phyloP scores from a whole-genome alignment of 2,888 invertebrate species.

The Cerceris rybyensis region DNA sequence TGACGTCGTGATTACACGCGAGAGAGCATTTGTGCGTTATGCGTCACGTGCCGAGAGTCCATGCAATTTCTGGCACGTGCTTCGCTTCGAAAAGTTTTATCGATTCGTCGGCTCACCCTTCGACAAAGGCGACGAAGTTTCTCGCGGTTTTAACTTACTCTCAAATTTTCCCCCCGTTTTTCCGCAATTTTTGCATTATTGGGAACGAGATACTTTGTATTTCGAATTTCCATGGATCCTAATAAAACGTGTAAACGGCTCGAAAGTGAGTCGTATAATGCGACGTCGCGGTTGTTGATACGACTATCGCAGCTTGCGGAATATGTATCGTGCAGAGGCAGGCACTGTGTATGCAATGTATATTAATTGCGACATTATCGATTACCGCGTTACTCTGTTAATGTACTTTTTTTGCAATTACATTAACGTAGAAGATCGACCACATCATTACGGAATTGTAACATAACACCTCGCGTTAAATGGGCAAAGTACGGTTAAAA shows the following conservation, averaged over 20 bases:
- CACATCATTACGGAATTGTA: no score
- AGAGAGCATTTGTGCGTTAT: neutral
- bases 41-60: constrained; percentile 14
- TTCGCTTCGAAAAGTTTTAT: constrained; percentile 9
- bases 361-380: neutral
- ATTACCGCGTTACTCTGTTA: neutral
- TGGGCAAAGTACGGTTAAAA: no score
- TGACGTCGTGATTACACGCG: neutral
- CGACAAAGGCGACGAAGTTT: neutral
- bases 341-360: neutral
- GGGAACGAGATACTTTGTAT: no score
- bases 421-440: neutral
- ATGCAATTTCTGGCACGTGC: constrained; percentile 33
- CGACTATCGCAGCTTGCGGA: neutral
- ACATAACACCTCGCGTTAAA: no score
- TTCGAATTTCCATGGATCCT: no score
- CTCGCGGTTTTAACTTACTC: neutral
- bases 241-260: no score
- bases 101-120: constrained; percentile 7
- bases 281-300: neutral
- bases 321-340: neutral
- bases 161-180: neutral
- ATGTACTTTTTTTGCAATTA: neutral
- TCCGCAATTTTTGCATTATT: no score
- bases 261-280: neutral